Base-by-base conservation (phyloP, 2,888 invertebrate genomes). In the Smittia aterrima region DNA sequence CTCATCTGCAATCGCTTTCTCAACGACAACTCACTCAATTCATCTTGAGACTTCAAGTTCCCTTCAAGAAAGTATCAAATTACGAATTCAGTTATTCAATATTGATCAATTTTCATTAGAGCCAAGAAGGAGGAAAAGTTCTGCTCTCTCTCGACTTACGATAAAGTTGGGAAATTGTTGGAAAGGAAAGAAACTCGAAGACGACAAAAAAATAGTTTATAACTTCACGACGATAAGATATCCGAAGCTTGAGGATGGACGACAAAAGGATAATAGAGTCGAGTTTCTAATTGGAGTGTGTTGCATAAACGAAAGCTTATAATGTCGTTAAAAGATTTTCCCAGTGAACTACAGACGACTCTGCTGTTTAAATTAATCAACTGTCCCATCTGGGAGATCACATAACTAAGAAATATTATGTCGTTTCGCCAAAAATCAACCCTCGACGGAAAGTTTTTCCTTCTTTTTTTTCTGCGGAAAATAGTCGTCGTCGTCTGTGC, bases 21-120 rank as follows among this genome's bases (percentile, higher is more conserved):
- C n/a, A 16, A n/a, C 53, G 53, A 47, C 53, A 47, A 47, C 16
- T 13, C 53, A 47, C n/a, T 13, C 18, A 11, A 32, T 32, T 32
- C 32, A 32, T 6, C 32, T 32, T n/a, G 11, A 38, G 38, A 38
- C 53, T n/a, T 4, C 6, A 13, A 47, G n/a, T 47, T 47, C 18
- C 53, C 4, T 9, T 32, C n/a, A 38, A 68, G 38, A 68, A 68
- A 68, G 68, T 68, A 68, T 68, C 68, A 68, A 68, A 68, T 68
- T 68, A 68, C 68, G 41, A 38, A 47, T 68, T 68, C 68, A 68
- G 68, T 68, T 68, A 68, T 68, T 68, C 68, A 68, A 68, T 68
- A 68, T 68, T 68, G 68, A 68, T 68, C 68, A 68, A 68, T 68
- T 68, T 68, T 68, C 68, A 68, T 68, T 68, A 68, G 24, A 62